Percentiles rank a stretch among this genome's conserved stretches.
These are phyloP conservation scores for Thinocorus orbignyianus DNA, from an alignment of 2,113 vertebrate species.

Conservation along the genomic window DNA sequence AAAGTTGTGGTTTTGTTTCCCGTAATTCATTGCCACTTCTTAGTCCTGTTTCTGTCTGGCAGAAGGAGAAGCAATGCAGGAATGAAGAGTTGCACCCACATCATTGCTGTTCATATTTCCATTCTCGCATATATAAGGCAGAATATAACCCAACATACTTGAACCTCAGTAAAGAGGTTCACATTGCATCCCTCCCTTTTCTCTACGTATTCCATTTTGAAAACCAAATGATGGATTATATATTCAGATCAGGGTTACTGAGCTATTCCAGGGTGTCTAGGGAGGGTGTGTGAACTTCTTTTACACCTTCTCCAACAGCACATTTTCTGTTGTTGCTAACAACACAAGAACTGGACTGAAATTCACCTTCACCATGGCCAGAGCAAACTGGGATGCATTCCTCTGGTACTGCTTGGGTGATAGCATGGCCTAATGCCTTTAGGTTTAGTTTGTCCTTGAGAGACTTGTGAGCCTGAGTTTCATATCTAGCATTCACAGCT, in stretches of 20 bases:
- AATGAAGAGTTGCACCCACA: not conserved
- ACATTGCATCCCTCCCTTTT: not conserved
- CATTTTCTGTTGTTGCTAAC: not conserved
- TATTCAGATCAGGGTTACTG: not conserved
- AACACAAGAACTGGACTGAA: rapidly evolving
- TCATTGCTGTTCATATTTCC: not conserved
- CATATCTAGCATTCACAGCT: not conserved
- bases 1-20: not conserved
- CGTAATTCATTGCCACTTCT: not conserved
- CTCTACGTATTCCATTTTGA: not conserved
- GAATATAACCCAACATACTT: not conserved
- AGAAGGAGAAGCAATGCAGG: not conserved
- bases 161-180: not conserved
- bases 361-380: not conserved
- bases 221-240: not conserved
- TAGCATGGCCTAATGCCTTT: not conserved
- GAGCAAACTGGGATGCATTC: not conserved
- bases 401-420: not conserved
- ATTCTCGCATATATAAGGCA: not conserved
- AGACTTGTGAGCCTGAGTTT: not conserved
- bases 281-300: not conserved
- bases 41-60: not conserved
- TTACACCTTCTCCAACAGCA: not conserved
- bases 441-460: not conserved
- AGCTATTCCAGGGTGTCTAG: not conserved